A percentile compares a stretch with the other conserved stretches of the same genome.
Evolutionary conservation across 2,888 invertebrate genomes (phyloP).

Genomic region (Drosophila austrosaltans): DNA sequence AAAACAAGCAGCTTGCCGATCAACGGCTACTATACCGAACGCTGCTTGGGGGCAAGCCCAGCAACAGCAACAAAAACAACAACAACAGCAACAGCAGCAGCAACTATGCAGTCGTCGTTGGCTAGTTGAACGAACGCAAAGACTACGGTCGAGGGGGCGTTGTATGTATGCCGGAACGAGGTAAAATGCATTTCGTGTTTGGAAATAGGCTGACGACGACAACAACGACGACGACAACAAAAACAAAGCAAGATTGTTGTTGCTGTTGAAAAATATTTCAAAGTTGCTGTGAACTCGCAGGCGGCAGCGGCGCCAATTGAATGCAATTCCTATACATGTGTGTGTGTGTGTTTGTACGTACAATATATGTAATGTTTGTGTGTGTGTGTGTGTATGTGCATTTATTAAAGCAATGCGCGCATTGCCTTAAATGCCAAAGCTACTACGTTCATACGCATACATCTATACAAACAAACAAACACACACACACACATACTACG

Average conservation of each 20-base stretch:
- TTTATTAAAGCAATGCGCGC: constrained; percentile 80
- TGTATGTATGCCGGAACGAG: constrained; percentile 56
- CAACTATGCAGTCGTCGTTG: constrained; percentile 46
- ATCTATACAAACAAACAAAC: constrained; percentile 7
- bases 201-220: constrained; percentile 58
- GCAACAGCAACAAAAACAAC: constrained; percentile 46
- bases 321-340: constrained; percentile 69
- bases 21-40: constrained; percentile 27
- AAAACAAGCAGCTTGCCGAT: constrained; percentile 49
- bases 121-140: constrained; percentile 48
- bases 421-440: constrained; percentile 79
- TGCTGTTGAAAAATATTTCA: constrained; percentile 77
- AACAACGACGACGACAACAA: constrained; percentile 26
- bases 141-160: constrained; percentile 49
- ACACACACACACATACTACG: constrained; percentile 55
- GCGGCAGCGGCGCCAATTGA: constrained; percentile 76
- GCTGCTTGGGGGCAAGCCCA: constrained; percentile 70
- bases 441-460: constrained; percentile 51
- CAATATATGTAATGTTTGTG: constrained; percentile 24
- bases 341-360: constrained; percentile 31
- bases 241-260: constrained; percentile 45
- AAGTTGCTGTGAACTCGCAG: constrained; percentile 79
- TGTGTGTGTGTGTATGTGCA: constrained; percentile 51
- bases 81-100: constrained; percentile 35
- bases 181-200: constrained; percentile 64